These are phyloP conservation scores for Neelides folsomi DNA, from an alignment of 2,888 invertebrate species.

Conservation along the genomic window DNA sequence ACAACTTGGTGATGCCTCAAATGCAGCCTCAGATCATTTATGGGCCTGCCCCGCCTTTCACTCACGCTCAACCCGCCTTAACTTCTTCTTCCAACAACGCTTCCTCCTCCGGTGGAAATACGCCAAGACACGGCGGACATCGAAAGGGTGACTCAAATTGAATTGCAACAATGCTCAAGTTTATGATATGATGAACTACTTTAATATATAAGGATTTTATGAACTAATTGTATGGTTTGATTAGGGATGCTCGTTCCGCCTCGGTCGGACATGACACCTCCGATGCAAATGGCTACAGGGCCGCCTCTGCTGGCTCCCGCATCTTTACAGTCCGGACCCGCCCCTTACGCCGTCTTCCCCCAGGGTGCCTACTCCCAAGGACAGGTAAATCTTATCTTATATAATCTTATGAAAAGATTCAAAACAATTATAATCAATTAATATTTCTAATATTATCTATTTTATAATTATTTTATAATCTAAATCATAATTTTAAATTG, in stretches of 20 bases:
- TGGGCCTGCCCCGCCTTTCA: conserved; percentile 9
- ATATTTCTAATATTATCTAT: too few species aligned
- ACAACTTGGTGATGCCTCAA: conserved; percentile 37
- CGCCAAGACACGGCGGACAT: conserved; percentile 25
- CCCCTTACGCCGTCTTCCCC: conserved; percentile 34
- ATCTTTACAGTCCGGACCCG: conserved; percentile 49
- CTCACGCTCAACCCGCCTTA: conserved; percentile 20
- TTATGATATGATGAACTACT: not conserved
- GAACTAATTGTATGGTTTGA: not conserved
- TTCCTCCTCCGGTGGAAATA: conserved; percentile 26
- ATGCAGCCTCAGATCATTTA: conserved; percentile 35
- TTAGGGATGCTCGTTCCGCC: conserved; percentile 23
- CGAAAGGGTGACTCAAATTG: conserved; percentile 12
- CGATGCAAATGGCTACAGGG: conserved; percentile 72
- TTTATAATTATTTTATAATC: too few species aligned
- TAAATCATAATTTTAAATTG: too few species aligned
- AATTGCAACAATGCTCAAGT: not conserved
- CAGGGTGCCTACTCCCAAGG: conserved; percentile 2
- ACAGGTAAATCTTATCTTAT: not conserved
- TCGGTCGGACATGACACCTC: conserved; percentile 49
- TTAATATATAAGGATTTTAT: not conserved
- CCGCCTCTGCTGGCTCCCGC: conserved; percentile 72
- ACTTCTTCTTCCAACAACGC: conserved; percentile 28
- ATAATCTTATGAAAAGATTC: not conserved
- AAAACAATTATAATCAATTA: not conserved